A percentile compares a stretch with the other conserved stretches of the same genome.
Conservation (phyloP, 2,888 invertebrate species). For the Parelbella ahira region DNA sequence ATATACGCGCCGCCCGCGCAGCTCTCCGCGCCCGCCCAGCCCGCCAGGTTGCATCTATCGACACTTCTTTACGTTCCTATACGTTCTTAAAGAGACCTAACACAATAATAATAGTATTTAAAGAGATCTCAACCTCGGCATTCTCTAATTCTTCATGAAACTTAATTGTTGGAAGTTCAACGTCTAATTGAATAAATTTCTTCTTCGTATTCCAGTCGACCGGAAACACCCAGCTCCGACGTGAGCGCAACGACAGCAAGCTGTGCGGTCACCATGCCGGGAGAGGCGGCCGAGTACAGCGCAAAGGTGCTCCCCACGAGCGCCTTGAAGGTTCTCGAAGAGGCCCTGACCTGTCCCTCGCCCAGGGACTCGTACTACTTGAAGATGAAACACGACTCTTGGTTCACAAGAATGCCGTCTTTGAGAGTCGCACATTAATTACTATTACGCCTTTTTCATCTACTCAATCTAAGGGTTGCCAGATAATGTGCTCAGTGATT, state of each 20-base stretch:
- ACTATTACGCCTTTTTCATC: no score
- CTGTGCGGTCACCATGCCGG: constrained; percentile 76
- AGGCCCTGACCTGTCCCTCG: constrained; percentile 79
- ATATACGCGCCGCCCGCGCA: constrained; percentile 83
- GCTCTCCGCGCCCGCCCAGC: constrained; percentile 61
- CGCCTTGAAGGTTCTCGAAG: constrained; percentile 82
- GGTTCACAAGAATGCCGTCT: constrained; percentile 77
- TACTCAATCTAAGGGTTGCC: no score
- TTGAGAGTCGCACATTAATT: constrained; percentile 57
- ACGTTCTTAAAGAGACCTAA: no score
- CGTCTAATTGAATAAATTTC: no score
- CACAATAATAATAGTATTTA: no score
- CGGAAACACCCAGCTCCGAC: constrained; percentile 71
- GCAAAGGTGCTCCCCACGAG: constrained; percentile 82
- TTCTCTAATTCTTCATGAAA: no score
- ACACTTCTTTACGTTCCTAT: no score
- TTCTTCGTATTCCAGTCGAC: no score
- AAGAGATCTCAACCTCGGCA: no score
- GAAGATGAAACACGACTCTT: constrained; percentile 73
- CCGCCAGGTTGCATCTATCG: constrained; percentile 61
- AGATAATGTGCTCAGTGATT: no score
- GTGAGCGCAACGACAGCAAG: constrained; percentile 61
- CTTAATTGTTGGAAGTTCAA: no score
- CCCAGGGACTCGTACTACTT: constrained; percentile 78
- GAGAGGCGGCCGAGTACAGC: constrained; percentile 83